Evolutionary conservation across 1,140 invertebrate genomes (phyloP).

Genomic region (Lepidurus apus): DNA sequence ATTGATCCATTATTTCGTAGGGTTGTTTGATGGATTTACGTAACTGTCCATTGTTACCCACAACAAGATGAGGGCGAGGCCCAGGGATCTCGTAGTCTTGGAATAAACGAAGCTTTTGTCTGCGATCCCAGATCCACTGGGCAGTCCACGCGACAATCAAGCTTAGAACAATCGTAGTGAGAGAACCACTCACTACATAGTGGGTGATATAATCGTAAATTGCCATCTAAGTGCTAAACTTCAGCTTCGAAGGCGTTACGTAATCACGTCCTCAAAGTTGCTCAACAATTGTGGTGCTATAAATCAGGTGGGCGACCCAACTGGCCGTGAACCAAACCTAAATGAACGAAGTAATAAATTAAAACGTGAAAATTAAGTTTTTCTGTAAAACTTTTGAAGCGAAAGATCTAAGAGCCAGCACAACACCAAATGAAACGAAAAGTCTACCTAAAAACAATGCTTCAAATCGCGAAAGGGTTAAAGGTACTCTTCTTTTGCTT

Average conservation of each 20-base stretch:
- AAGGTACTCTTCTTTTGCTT: no score
- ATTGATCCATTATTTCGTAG: conserved; percentile 40
- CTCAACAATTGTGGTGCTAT: neutral
- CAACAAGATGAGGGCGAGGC: conserved; percentile 42
- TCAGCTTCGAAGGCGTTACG: no score
- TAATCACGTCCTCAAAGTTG: no score
- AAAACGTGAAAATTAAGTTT: neutral
- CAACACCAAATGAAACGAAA: neutral
- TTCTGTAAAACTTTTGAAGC: no score
- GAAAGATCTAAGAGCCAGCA: neutral
- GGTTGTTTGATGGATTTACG: conserved; percentile 28
- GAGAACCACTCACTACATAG: neutral
- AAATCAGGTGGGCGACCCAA: neutral
- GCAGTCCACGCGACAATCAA: neutral
- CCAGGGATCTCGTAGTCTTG: conserved; percentile 41
- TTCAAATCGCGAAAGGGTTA: neutral
- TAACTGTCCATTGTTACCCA: conserved; percentile 41
- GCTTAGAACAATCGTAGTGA: neutral
- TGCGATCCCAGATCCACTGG: neutral
- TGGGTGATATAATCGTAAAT: neutral
- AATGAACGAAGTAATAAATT: neutral
- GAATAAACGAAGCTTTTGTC: conserved; percentile 34
- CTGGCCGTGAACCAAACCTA: conserved; percentile 1
- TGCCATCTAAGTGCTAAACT: neutral
- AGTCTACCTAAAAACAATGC: neutral